Evolutionary conservation across 1,140 invertebrate species (phyloP).

Genomic region (Pseudomyrmex concolor): DNA sequence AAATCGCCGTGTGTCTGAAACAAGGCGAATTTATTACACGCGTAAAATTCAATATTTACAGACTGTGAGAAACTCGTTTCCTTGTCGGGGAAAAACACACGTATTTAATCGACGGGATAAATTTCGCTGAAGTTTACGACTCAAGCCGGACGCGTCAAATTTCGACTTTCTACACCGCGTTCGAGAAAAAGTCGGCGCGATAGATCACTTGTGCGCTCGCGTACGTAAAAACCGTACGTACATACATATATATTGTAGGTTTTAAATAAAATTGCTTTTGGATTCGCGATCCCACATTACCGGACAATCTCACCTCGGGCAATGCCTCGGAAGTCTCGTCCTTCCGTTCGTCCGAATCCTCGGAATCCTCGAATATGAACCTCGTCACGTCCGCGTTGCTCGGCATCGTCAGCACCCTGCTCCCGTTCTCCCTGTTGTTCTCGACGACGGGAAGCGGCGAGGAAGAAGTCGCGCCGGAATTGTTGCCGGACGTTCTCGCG

Average conservation of each 20-base stretch:
- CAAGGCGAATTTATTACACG: constrained; percentile 25
- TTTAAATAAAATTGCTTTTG: background rate
- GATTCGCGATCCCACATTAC: background rate
- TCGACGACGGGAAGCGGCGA: constrained; percentile 84
- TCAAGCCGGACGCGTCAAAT: constrained; percentile 16
- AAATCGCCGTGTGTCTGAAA: constrained; percentile 17
- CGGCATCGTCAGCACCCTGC: constrained; percentile 87
- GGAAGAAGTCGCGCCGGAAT: constrained; percentile 30
- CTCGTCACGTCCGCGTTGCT: constrained; percentile 88
- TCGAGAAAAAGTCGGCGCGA: constrained; percentile 4
- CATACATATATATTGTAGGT: too few relatives aligned
- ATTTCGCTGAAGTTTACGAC: constrained; percentile 53
- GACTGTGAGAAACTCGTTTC: constrained; percentile 19
- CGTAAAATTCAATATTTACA: constrained; percentile 23
- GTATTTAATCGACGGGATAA: constrained; percentile 49
- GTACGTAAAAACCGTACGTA: background rate
- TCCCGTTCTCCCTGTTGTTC: constrained; percentile 82
- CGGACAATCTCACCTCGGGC: constrained; percentile 72
- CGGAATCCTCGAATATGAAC: constrained; percentile 82
- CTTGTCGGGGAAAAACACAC: constrained; percentile 12
- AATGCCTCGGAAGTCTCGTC: constrained; percentile 77
- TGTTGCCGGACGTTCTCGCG: constrained; percentile 86
- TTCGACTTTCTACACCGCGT: constrained; percentile 44
- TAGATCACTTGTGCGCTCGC: constrained; percentile 22
- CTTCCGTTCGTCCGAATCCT: constrained; percentile 74